phyloP scores from a whole-genome alignment of 2,113 vertebrate genomes.

The Zeus faber region DNA sequence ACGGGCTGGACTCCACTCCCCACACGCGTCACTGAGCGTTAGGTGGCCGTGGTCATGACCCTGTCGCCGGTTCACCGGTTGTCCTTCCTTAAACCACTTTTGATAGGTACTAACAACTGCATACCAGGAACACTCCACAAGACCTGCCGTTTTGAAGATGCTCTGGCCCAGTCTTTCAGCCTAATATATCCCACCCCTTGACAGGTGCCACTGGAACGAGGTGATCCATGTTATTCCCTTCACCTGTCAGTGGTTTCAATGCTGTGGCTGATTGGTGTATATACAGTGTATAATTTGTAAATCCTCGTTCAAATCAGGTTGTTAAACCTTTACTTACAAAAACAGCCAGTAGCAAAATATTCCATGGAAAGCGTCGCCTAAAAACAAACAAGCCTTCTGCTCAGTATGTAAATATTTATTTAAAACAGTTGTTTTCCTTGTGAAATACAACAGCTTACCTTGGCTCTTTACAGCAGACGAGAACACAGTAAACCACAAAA shows the following conservation, averaged over 20 bases:
- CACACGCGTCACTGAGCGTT: no score
- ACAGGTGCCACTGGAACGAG: no score
- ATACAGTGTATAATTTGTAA: neutral
- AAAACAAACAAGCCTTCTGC: conserved; percentile 2
- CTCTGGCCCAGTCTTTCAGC: no score
- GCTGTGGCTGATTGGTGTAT: neutral
- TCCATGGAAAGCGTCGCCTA: conserved; percentile 94
- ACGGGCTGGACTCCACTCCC: no score
- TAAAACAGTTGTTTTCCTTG: neutral
- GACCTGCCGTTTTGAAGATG: no score
- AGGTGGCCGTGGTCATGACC: no score
- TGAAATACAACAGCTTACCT: conserved; percentile 73
- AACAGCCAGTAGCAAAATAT: conserved; percentile 84
- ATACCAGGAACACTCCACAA: no score
- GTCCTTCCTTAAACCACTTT: no score
- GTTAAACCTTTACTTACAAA: conserved; percentile 81
- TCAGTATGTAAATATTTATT: conserved; percentile 8
- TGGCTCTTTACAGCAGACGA: conserved; percentile 87
- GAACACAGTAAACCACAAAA: conserved; percentile 82
- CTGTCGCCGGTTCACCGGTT: no score
- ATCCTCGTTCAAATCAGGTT: neutral
- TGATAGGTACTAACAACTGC: no score
- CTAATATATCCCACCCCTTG: no score
- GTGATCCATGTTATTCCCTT: neutral
- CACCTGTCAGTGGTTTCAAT: no score